Conservation (phyloP, 1,140 invertebrate genomes). For the Achroia grisella region DNA sequence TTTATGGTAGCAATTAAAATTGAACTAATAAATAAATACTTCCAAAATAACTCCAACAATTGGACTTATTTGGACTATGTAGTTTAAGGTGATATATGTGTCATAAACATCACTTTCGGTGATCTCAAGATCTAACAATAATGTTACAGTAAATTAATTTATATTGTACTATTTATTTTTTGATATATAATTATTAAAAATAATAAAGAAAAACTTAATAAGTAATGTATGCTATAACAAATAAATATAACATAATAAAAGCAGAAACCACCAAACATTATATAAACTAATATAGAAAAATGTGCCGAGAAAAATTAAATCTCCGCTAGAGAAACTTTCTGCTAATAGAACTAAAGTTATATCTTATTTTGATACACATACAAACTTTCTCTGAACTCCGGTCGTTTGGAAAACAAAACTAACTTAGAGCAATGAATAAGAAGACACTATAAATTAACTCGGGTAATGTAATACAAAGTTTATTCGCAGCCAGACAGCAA, state of each 20-base stretch:
- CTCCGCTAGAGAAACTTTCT: background rate
- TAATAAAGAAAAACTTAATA: background rate
- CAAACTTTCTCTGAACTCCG: constrained; percentile 20
- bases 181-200: too few species aligned
- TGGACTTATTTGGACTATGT: too few species aligned
- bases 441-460: constrained; percentile 65
- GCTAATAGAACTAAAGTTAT: constrained; percentile 6
- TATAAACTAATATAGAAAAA: background rate
- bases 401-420: constrained; percentile 47
- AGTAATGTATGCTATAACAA: too few species aligned
- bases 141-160: too few species aligned
- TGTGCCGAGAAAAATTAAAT: constrained; percentile 2
- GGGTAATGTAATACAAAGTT: constrained; percentile 69
- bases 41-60: too few species aligned
- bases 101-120: too few species aligned
- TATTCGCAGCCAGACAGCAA: constrained; percentile 68
- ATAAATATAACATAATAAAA: background rate
- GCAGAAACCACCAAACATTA: background rate
- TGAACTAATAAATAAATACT: too few species aligned
- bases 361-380: constrained; percentile 8
- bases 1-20: too few species aligned
- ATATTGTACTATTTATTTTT: too few species aligned
- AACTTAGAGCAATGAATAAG: constrained; percentile 56
- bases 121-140: too few species aligned
- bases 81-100: too few species aligned